A percentile compares a stretch with the other conserved stretches of the same genome.
phyloP scores from a whole-genome alignment of 2,797 vertebrate species.

The Borostomias antarcticus region DNA sequence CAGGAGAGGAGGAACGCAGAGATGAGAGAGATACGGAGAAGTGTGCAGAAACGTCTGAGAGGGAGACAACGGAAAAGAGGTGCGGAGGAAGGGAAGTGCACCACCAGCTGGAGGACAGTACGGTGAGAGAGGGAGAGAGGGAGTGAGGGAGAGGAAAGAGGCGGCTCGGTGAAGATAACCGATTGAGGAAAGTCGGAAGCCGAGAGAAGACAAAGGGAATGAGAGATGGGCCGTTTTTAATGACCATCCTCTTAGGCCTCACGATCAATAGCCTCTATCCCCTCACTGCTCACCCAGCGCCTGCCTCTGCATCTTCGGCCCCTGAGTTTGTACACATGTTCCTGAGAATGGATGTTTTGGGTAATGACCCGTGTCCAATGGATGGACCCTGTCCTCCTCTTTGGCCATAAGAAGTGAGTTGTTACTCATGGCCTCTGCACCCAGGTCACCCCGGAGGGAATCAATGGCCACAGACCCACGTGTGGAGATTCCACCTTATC shows the following conservation, averaged over 20 bases:
- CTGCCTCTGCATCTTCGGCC: constrained; percentile 14
- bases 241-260: constrained; percentile 7
- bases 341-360: constrained; percentile 32
- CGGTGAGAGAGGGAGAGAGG: neutral
- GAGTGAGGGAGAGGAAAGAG: neutral
- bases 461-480: constrained; percentile 16
- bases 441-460: constrained; percentile 23
- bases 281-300: constrained; percentile 18
- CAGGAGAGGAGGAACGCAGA: neutral
- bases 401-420: constrained; percentile 41
- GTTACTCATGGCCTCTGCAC: constrained; percentile 39
- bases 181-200: constrained; percentile 13
- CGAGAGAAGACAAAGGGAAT: neutral
- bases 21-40: neutral
- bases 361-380: constrained; percentile 45
- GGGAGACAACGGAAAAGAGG: neutral
- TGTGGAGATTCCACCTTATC: constrained; percentile 32
- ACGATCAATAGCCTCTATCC: constrained; percentile 32
- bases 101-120: too few relatives aligned
- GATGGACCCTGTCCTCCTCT: constrained; percentile 44
- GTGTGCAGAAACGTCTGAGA: neutral
- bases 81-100: neutral
- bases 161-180: neutral
- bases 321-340: constrained; percentile 43
- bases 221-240: constrained; percentile 1